These are phyloP conservation scores for Pristis pectinata DNA, from an alignment of 2,797 vertebrate species.

Conservation along the genomic window DNA sequence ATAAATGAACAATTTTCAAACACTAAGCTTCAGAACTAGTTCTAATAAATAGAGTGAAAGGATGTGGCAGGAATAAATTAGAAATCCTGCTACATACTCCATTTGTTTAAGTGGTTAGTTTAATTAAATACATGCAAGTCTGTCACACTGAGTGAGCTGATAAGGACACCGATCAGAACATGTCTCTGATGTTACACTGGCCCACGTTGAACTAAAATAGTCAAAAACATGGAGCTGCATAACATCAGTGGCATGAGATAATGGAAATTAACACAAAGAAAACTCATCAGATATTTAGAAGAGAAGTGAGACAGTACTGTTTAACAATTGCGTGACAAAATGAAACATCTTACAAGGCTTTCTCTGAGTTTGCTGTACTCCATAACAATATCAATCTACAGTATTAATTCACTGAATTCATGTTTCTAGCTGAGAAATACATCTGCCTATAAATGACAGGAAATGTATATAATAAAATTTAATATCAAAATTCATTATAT, in stretches of 20 bases:
- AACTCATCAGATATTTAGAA: conserved; percentile 2
- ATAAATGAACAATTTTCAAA: neutral
- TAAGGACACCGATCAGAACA: conserved; percentile 20
- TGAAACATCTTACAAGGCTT: neutral
- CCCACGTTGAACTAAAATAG: neutral
- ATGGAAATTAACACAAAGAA: conserved; percentile 4
- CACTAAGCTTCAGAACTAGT: too few species aligned
- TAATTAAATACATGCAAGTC: conserved; percentile 9
- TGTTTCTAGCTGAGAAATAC: neutral
- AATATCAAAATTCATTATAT: neutral
- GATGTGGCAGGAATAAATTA: neutral
- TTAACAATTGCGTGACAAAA: neutral
- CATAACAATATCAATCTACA: neutral
- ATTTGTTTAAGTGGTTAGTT: conserved; percentile 15
- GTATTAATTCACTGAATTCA: neutral
- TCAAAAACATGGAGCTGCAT: conserved; percentile 23
- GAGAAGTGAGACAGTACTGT: neutral
- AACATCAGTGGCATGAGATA: neutral
- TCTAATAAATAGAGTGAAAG: neutral
- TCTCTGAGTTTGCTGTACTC: neutral
- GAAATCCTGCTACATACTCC: neutral
- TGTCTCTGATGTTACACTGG: too few species aligned
- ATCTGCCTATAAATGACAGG: neutral
- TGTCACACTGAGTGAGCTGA: neutral
- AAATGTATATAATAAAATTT: conserved; percentile 1